A percentile compares a stretch with the other conserved stretches of the same genome.
Conservation (phyloP, 2,797 vertebrate species). For the Sus cebifrons region DNA sequence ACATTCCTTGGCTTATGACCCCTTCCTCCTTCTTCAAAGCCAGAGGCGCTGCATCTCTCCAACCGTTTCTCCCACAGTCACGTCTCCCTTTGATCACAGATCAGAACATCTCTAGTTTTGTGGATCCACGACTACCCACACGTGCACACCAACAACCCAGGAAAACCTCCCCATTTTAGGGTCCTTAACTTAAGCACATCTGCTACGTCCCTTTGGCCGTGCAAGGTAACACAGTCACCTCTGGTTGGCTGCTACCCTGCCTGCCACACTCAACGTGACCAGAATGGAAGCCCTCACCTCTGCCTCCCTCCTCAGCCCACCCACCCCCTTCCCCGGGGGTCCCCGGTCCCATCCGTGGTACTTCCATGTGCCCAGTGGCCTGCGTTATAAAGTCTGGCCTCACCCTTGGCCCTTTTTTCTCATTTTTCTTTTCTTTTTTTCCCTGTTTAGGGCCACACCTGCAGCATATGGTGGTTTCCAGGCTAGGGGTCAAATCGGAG, state of each 20-base stretch:
- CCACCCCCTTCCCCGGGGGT: neutral
- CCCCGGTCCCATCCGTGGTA: neutral
- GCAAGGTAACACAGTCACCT: neutral
- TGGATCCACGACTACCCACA: neutral
- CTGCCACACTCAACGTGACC: neutral
- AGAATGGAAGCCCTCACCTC: neutral
- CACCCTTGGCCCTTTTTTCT: neutral
- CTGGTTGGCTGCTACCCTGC: neutral
- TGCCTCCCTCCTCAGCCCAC: neutral
- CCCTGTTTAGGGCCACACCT: too few relatives aligned
- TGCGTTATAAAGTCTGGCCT: neutral
- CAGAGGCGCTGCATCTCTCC: neutral
- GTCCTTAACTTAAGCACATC: neutral
- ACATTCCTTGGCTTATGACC: neutral
- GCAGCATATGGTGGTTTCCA: too few relatives aligned
- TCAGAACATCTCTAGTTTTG: constrained; percentile 29
- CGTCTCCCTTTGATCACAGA: neutral
- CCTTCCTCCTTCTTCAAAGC: neutral
- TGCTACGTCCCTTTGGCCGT: neutral
- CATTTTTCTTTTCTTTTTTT: neutral
- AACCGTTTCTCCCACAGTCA: neutral
- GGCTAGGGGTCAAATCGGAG: too few relatives aligned
- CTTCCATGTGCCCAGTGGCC: neutral
- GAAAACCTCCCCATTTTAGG: neutral
- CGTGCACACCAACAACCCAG: neutral